phyloP scores from a whole-genome alignment of 2,113 vertebrate species.

The Tenebrosternarchus preto region DNA sequence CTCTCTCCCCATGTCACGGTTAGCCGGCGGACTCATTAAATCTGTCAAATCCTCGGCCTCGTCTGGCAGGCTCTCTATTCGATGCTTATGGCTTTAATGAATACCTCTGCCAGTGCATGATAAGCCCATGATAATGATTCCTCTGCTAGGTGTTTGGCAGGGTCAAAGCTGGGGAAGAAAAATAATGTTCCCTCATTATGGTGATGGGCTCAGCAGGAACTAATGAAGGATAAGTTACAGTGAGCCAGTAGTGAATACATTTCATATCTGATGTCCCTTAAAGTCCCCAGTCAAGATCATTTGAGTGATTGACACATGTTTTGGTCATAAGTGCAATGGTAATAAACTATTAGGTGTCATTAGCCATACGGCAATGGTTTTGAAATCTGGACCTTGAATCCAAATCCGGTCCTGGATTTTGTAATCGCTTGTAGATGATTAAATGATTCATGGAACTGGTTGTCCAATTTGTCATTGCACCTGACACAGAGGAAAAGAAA shows the following conservation, averaged over 20 bases:
- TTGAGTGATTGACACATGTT: not conserved
- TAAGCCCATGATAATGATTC: constrained; percentile 42
- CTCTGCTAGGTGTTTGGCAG: constrained; percentile 23
- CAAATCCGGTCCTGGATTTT: no score
- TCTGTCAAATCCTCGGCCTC: constrained; percentile 46
- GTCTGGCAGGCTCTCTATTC: constrained; percentile 43
- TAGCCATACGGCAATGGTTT: no score
- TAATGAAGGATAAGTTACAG: constrained; percentile 5
- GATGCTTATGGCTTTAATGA: constrained; percentile 52
- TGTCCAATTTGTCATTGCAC: no score
- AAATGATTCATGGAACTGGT: no score
- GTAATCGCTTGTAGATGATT: no score
- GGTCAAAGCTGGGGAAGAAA: constrained; percentile 33
- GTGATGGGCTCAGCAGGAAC: not conserved
- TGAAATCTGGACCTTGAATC: no score
- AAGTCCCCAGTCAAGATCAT: not conserved
- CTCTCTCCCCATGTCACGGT: constrained; percentile 33
- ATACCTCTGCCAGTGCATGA: constrained; percentile 33
- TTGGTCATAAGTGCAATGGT: no score
- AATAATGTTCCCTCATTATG: constrained; percentile 37
- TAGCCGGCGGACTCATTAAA: constrained; percentile 54
- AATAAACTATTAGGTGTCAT: no score
- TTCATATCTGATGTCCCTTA: not conserved
- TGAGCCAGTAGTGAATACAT: not conserved
- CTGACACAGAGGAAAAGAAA: no score